These are phyloP conservation scores for Corticium candelabrum DNA, from an alignment of 37 sponge, comb jelly and placozoan species.

Conservation along the genomic window DNA sequence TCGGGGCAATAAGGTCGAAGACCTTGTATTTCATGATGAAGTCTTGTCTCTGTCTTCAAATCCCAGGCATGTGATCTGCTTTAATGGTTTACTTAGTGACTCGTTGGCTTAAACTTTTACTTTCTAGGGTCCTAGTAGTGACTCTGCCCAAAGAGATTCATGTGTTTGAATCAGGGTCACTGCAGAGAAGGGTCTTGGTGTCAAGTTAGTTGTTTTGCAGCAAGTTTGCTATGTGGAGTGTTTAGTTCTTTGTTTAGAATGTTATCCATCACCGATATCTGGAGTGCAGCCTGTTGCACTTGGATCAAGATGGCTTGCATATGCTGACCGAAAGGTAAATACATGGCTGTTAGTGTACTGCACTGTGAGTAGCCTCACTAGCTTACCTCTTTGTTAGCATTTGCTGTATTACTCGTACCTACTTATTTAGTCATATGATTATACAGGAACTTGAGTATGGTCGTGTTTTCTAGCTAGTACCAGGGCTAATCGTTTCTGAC, in stretches of 20 bases:
- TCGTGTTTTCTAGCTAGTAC: too few relatives aligned
- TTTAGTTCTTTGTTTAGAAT: background rate
- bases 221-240: background rate
- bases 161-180: background rate
- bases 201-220: background rate
- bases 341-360: background rate
- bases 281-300: constrained; percentile 58
- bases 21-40: too few relatives aligned
- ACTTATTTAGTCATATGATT: too few relatives aligned
- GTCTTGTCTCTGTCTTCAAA: too few relatives aligned
- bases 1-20: too few relatives aligned
- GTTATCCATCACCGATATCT: background rate
- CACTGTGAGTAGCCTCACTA: background rate
- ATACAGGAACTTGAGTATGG: too few relatives aligned
- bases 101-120: too few relatives aligned
- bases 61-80: too few relatives aligned
- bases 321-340: constrained; percentile 48
- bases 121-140: background rate
- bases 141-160: background rate
- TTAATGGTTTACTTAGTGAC: too few relatives aligned
- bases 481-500: too few relatives aligned
- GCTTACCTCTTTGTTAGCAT: too few relatives aligned
- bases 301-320: constrained; percentile 87
- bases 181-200: background rate
- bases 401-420: too few relatives aligned